Conservation (phyloP, 2,797 vertebrate species). For the Neosilurus hyrtlii region DNA sequence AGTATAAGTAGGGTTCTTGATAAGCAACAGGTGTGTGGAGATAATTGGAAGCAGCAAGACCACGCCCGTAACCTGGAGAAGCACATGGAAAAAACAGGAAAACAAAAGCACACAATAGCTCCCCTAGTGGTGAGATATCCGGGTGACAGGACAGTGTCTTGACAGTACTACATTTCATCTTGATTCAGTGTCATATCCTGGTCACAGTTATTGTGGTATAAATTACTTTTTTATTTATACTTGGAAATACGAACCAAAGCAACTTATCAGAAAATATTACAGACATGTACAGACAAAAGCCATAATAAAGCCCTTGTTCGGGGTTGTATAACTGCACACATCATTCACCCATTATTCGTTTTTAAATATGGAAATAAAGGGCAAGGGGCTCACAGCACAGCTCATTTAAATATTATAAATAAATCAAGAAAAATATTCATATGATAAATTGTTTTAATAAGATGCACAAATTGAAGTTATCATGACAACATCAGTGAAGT, state of each 20-base stretch:
- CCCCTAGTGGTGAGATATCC: no score
- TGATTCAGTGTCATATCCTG: not conserved
- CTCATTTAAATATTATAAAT: not conserved
- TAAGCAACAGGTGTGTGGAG: no score
- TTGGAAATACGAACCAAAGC: not conserved
- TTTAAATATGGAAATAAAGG: not conserved
- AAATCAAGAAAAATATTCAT: not conserved
- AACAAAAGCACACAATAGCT: no score
- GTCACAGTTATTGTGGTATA: not conserved
- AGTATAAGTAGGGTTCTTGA: no score
- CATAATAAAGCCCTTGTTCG: not conserved
- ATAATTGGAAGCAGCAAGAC: no score
- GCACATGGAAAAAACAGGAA: no score
- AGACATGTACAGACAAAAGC: not conserved
- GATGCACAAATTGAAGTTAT: not conserved
- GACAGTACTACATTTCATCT: not conserved
- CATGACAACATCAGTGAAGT: conserved; percentile 2
- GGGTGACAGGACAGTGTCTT: no score
- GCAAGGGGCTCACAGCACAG: not conserved
- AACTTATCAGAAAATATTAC: not conserved
- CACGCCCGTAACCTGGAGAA: no score
- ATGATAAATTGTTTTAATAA: not conserved
- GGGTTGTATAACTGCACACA: not conserved
- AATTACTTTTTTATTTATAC: conserved; percentile 1
- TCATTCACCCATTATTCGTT: not conserved